Percentiles rank a stretch among this genome's conserved stretches.
Evolutionary conservation across 2,797 vertebrate genomes (phyloP).

Genomic region (Melopsittacus undulatus): DNA sequence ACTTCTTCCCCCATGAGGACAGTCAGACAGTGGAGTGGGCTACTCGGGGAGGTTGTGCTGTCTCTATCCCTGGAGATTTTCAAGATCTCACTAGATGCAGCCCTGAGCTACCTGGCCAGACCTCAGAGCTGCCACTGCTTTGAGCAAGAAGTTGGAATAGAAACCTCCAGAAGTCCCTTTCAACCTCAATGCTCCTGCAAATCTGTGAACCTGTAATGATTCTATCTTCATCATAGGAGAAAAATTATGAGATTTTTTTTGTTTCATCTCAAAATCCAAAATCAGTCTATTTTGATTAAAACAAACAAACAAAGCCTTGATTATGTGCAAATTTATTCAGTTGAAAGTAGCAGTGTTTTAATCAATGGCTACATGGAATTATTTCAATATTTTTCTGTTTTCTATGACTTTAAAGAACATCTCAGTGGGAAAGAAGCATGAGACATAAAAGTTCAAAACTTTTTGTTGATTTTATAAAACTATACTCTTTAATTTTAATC

Average conservation of each 20-base stretch:
- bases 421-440: not conserved
- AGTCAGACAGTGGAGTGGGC: not conserved
- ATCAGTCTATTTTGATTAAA: not conserved
- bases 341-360: not conserved
- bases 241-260: not conserved
- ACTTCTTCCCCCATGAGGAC: not conserved
- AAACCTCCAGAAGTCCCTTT: not conserved
- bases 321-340: not conserved
- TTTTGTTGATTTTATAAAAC: not conserved
- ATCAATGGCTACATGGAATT: not conserved
- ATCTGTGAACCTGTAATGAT: not conserved
- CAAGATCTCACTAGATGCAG: not conserved
- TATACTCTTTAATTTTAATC: not conserved
- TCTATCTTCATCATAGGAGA: not conserved
- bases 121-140: not conserved
- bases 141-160: not conserved
- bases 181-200: not conserved
- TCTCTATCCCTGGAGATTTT: not conserved
- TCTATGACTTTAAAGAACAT: not conserved
- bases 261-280: not conserved
- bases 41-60: not conserved
- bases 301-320: not conserved
- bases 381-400: not conserved
- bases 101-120: not conserved
- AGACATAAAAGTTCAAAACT: not conserved